Evolutionary conservation across 2,113 vertebrate genomes (phyloP).

Genomic region (Heteronetta atricapilla): DNA sequence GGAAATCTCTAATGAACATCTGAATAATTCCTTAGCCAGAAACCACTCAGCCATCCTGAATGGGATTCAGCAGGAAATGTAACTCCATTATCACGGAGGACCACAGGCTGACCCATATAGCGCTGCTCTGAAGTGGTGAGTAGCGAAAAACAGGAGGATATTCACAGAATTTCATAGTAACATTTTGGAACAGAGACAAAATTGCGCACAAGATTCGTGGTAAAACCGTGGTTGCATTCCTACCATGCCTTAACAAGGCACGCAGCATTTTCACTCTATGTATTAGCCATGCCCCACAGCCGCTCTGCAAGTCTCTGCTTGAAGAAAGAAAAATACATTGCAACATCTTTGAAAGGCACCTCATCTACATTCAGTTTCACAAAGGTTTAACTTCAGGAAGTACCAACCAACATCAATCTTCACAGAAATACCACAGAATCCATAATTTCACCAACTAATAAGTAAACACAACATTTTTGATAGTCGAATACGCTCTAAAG

Average conservation of each 20-base stretch:
- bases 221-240: background rate
- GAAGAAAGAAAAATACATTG: background rate
- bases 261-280: fast-evolving
- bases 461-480: conserved; percentile 17
- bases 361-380: background rate
- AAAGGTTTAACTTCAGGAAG: background rate
- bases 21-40: background rate
- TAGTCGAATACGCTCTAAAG: conserved; percentile 29
- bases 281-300: background rate
- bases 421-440: conserved; percentile 21
- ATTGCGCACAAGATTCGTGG: background rate
- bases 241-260: background rate
- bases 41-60: background rate
- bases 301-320: background rate
- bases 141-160: background rate
- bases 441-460: background rate
- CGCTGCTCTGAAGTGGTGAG: fast-evolving
- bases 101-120: background rate
- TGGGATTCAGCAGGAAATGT: background rate
- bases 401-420: background rate
- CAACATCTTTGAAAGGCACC: background rate
- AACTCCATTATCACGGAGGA: background rate
- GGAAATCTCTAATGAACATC: background rate
- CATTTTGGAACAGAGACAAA: background rate
- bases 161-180: background rate